Base-by-base conservation (phyloP, 2,113 vertebrate species). In the Otolemur garnettii region DNA sequence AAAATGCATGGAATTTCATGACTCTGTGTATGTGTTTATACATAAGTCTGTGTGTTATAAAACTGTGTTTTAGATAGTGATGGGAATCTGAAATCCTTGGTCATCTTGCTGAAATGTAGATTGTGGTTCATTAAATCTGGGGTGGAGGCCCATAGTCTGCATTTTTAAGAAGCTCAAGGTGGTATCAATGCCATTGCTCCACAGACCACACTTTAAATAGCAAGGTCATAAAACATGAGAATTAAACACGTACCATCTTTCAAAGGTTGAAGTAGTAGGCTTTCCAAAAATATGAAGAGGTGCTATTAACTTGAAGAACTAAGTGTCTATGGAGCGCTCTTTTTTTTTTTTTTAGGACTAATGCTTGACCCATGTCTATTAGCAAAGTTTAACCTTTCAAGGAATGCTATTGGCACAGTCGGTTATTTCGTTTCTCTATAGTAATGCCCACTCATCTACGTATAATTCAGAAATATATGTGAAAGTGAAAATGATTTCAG, bases 101-200 rank as follows among this genome's bases (percentile, higher is more conserved):
- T 19, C 50, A 71, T 59, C 53, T 60, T 94, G 24, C 59, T 71
- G 33, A 82, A 83, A 42, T 86, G 33, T 38, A 92, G 28, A 35
- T 74, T 92, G 18, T 96, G 42, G 57, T 13, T 74, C 38, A 75
- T 9, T 42, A 45, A 30, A 1, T 90, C 45, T 59, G 1, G 7
- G 33, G 19, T 64, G 12, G 6, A 71, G 5, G 22, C 42, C 90
- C 68, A 50, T 8, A 30, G 64, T 33, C 7, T 62, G n/a, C 26
- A 45, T 74, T 66, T 84, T 87, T 83, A 72, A 68, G 85, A 90
- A 87, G 42, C 2, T 50, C 3, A 68, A 88, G 42, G 8, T 82
- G n/a, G 64, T 30, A 17, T 38, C 5, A 2, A 0, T 55, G 1
- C 8, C 0, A 1, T 10, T 80, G 19, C 13, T 45, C 24, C 26